Evolutionary conservation across 2,113 vertebrate species (phyloP).

Genomic region (Urocitellus parryii): DNA sequence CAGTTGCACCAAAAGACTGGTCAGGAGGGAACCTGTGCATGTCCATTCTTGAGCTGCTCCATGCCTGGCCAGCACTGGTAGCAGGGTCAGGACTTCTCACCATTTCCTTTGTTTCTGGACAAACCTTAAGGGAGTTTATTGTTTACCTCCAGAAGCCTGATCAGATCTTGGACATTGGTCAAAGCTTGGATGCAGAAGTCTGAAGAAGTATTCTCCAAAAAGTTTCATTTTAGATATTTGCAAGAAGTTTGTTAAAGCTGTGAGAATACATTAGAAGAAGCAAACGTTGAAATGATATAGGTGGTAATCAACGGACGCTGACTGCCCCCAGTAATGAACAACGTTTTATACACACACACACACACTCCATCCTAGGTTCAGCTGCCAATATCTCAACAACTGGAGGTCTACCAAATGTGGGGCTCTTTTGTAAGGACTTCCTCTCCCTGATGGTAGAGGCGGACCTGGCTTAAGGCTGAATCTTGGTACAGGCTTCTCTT

Average conservation of each 20-base stretch:
- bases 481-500: not conserved
- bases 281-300: not conserved
- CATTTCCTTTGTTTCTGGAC: not conserved
- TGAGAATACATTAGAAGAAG: constrained; percentile 22
- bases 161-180: not conserved
- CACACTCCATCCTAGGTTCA: not conserved
- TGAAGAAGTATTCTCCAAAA: not conserved
- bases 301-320: not conserved
- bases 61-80: not conserved
- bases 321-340: not conserved
- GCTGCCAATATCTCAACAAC: not conserved
- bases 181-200: not conserved
- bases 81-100: not conserved
- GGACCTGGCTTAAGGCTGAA: not conserved
- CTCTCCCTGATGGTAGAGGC: not conserved
- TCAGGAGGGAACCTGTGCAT: not conserved
- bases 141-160: not conserved
- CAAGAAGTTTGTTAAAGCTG: constrained; percentile 8
- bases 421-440: not conserved
- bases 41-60: not conserved
- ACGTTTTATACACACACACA: not conserved
- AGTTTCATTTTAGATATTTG: not conserved
- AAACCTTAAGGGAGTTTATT: not conserved
- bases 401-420: not conserved
- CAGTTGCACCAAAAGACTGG: not conserved